Evolutionary conservation across 1,140 invertebrate species (phyloP).

Genomic region (Trichogramma pretiosum): DNA sequence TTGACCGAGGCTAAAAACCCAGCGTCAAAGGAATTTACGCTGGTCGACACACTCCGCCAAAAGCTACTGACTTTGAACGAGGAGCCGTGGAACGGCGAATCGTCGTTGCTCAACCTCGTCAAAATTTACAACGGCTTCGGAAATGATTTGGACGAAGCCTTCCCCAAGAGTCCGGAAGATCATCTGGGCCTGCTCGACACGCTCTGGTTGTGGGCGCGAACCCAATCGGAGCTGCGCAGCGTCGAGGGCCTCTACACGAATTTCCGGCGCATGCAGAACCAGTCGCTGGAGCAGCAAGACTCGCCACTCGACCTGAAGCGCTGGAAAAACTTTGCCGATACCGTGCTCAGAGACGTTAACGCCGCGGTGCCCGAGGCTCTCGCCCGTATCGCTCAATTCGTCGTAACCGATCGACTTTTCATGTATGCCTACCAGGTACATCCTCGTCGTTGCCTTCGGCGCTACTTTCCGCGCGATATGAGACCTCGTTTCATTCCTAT

Average conservation of each 20-base stretch:
- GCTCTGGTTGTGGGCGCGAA: slow-evolving; percentile 50
- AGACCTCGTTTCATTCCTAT: too few species aligned
- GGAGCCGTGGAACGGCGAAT: background rate
- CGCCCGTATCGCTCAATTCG: slow-evolving; percentile 44
- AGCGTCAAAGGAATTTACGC: slow-evolving; percentile 14
- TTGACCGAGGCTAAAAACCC: background rate
- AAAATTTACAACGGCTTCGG: slow-evolving; percentile 49
- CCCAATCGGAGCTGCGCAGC: slow-evolving; percentile 44
- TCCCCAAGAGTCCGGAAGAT: slow-evolving; percentile 29
- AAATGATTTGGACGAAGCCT: slow-evolving; percentile 35
- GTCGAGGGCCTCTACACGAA: slow-evolving; percentile 52
- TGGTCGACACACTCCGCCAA: slow-evolving; percentile 49
- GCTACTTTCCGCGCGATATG: background rate
- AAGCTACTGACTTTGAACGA: slow-evolving; percentile 42
- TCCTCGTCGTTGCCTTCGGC: background rate
- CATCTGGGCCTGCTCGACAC: slow-evolving; percentile 38
- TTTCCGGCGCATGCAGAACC: slow-evolving; percentile 47
- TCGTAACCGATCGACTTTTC: slow-evolving; percentile 54
- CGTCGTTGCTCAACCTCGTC: slow-evolving; percentile 38
- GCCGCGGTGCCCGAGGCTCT: slow-evolving; percentile 44
- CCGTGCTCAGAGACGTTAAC: slow-evolving; percentile 50
- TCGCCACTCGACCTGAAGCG: slow-evolving; percentile 40
- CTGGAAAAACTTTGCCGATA: slow-evolving; percentile 55
- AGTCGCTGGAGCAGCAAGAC: slow-evolving; percentile 25
- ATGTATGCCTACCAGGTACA: slow-evolving; percentile 54